Evolutionary conservation across 2,888 invertebrate species (phyloP), one percentile per base, ranked within the genome.

Genomic region (Silvanus unidentatus): DNA sequence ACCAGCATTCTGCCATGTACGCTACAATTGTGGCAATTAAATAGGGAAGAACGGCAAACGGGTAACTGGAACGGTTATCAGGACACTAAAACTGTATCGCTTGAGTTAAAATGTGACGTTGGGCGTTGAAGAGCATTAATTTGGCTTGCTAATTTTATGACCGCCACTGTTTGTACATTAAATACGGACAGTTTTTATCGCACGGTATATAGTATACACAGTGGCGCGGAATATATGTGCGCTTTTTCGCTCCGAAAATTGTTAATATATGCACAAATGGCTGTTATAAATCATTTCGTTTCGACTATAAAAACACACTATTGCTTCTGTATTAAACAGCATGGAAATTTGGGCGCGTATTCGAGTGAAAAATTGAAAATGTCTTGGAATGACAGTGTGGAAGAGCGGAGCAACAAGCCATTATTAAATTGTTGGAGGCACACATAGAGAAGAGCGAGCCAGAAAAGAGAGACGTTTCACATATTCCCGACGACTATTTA

Each of bases 11-110:
- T 43, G n/a, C 58, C 58, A 60, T 56, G 59, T 60, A 49, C 52
- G 61, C 61, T 55, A 37, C 44, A 52, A 58, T 55, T 52, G 53
- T 52, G 52, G 58, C 58, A 64, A 63, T 64, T 63, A 63, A 16
- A 15, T 12, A n/a, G 37, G 59, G 48, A 55, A 53, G 57, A 52
- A 55, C 60, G 59, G 53, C 52, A 56, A 54, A 50, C 52, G 57
- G 55, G n/a, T 32, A n/a, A n/a, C n/a, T n/a, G 44, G 44, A 46
- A 44, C 55, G 60, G 60, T 60, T 62, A 60, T 62, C 61, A 44
- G 57, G 50, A 43, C 47, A 53, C 50, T 62, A 60, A 60, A 60
- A 55, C 57, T 51, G 52, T 56, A 56, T 53, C 53, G 52, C 57
- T 45, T 39, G 41, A 40, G 49, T 55, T 53, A 51, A 53, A 56